A percentile compares a stretch with the other conserved stretches of the same genome.
Conservation (phyloP, 2,888 invertebrate species). For the Trichacis sp. region DNA sequence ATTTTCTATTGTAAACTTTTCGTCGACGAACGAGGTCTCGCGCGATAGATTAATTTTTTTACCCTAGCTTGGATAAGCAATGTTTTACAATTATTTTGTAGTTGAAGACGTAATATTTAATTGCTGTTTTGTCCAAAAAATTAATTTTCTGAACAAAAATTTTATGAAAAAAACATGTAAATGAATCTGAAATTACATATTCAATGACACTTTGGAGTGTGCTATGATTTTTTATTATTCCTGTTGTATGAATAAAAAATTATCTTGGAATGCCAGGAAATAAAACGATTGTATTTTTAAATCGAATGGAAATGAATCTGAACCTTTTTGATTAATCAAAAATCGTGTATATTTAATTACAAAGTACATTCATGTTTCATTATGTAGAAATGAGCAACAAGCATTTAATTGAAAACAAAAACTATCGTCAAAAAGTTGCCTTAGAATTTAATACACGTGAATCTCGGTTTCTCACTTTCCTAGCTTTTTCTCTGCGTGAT, state of each 20-base stretch:
- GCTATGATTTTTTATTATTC: too few species aligned
- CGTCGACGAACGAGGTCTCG: neutral
- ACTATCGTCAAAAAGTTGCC: neutral
- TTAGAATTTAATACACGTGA: neutral
- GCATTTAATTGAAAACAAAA: neutral
- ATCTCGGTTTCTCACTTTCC: neutral
- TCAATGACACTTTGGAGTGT: too few species aligned
- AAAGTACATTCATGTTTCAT: too few species aligned
- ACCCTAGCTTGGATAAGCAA: neutral
- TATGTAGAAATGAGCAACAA: neutral
- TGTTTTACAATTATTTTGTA: neutral
- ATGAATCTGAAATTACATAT: too few species aligned
- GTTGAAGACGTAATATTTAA: neutral
- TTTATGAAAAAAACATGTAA: neutral
- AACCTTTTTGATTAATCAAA: too few species aligned
- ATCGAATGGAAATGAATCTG: too few species aligned
- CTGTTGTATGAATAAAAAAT: too few species aligned
- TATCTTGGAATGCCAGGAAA: too few species aligned
- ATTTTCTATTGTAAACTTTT: slow-evolving; percentile 38
- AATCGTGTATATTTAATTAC: too few species aligned
- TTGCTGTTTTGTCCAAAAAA: too few species aligned
- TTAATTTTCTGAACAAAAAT: neutral
- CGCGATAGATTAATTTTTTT: slow-evolving; percentile 2
- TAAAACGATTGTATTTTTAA: neutral
- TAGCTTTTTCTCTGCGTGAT: neutral